Evolutionary conservation across 2,113 vertebrate genomes (phyloP).

Genomic region (Antechinus flavipes): DNA sequence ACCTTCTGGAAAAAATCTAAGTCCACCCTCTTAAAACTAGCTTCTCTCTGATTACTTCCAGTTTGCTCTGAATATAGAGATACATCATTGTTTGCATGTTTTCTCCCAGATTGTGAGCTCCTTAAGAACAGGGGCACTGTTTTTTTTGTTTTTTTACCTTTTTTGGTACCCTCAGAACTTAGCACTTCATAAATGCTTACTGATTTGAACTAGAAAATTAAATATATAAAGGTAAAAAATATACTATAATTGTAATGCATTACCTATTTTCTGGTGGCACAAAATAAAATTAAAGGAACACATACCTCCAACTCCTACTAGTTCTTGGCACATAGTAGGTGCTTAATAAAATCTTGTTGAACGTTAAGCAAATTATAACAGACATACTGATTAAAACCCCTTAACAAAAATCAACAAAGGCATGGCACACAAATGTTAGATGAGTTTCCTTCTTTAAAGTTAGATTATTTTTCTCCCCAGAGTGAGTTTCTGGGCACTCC

Average conservation of each 20-base stretch:
- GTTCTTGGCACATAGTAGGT: not conserved
- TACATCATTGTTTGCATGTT: not conserved
- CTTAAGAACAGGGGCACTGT: not conserved
- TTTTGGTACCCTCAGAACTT: not conserved
- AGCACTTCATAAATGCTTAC: not conserved
- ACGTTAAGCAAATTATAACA: not conserved
- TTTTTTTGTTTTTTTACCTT: not conserved
- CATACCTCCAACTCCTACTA: not conserved
- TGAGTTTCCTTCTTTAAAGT: not conserved
- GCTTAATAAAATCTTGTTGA: not conserved
- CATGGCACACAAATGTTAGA: not conserved
- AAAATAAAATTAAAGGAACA: not conserved
- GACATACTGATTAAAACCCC: not conserved
- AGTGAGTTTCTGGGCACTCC: not conserved
- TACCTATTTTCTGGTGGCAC: not conserved
- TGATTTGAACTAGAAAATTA: not conserved
- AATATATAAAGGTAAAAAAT: not conserved
- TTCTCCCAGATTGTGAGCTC: not conserved
- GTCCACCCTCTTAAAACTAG: not conserved
- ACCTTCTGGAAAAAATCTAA: not conserved
- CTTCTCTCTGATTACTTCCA: not conserved
- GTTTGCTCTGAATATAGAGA: not conserved
- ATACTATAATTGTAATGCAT: constrained; percentile 23
- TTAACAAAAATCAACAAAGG: not conserved
- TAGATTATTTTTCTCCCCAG: not conserved